Conservation (phyloP, 2,113 vertebrate genomes). For the Misgurnus mizolepis region DNA sequence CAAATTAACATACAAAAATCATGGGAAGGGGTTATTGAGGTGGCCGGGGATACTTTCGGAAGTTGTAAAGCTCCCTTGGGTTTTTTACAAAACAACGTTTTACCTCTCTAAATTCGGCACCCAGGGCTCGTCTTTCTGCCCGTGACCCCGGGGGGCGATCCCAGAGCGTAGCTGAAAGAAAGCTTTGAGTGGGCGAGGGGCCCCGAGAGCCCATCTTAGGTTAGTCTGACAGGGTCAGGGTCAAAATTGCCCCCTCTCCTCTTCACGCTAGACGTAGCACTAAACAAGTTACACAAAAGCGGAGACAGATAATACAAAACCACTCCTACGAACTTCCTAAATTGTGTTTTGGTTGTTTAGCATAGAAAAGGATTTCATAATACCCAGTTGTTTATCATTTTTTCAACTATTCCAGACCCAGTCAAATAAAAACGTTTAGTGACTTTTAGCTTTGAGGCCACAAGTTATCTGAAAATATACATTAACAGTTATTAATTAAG, state of each 20-base stretch:
- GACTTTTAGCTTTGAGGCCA: no score
- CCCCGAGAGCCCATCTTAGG: constrained; percentile 72
- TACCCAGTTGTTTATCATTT: no score
- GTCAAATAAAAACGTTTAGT: no score
- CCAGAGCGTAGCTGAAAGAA: constrained; percentile 72
- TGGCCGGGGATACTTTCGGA: constrained; percentile 54
- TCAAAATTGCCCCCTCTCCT: constrained; percentile 46
- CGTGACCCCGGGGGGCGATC: constrained; percentile 69
- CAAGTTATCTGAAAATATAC: no score
- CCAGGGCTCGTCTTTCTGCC: constrained; percentile 67
- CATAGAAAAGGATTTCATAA: not conserved
- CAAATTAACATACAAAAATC: constrained; percentile 20
- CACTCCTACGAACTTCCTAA: constrained; percentile 56
- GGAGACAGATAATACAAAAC: constrained; percentile 60
- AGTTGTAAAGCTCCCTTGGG: constrained; percentile 64
- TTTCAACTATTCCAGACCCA: no score
- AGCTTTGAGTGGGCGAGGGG: constrained; percentile 72
- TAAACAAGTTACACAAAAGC: constrained; percentile 68
- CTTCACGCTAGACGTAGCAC: constrained; percentile 63
- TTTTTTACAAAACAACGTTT: constrained; percentile 71
- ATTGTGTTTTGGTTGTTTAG: not conserved
- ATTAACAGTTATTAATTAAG: no score
- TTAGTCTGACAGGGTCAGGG: constrained; percentile 61
- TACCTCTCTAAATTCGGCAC: constrained; percentile 67
- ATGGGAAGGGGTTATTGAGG: constrained; percentile 30